A percentile compares a stretch with the other conserved stretches of the same genome.
These are phyloP conservation scores for Hirundichthys speculiger DNA, from an alignment of 2,113 vertebrate species.

Conservation along the genomic window DNA sequence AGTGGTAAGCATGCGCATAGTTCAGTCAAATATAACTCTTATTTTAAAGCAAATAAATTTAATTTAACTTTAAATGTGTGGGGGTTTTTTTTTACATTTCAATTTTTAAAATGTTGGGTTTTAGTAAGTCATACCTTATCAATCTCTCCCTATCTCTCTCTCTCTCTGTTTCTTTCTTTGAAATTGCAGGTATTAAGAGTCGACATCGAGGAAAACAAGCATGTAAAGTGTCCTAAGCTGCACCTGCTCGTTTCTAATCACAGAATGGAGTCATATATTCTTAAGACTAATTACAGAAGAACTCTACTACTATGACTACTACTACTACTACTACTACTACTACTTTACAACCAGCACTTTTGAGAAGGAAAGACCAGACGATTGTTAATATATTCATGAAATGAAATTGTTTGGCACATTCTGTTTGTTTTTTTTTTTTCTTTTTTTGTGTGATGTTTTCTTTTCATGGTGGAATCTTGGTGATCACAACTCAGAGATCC, in stretches of 20 bases:
- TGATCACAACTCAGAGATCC: no score
- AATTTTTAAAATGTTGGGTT: no score
- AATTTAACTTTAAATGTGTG: not conserved
- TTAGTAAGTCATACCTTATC: not conserved
- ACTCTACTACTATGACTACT: not conserved
- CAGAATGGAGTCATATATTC: not conserved
- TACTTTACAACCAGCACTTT: slow-evolving; percentile 5
- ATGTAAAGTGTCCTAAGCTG: slow-evolving; percentile 57
- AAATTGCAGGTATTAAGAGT: slow-evolving; percentile 37
- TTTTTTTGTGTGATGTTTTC: no score
- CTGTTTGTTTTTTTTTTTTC: not conserved
- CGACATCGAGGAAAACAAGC: not conserved
- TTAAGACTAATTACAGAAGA: not conserved
- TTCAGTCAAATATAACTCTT: not conserved
- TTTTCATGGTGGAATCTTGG: no score
- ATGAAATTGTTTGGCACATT: not conserved
- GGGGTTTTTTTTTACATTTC: no score
- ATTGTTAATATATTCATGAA: no score
- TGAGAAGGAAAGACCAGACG: slow-evolving; percentile 13
- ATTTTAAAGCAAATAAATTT: not conserved
- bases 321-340: not conserved
- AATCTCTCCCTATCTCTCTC: not conserved
- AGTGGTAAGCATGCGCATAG: not conserved
- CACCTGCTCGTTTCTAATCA: not conserved
- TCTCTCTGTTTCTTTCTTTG: not conserved